Percentiles rank a stretch among this genome's conserved stretches.
phyloP scores from a whole-genome alignment of 2,888 invertebrate species.

The Sinelater perroti region DNA sequence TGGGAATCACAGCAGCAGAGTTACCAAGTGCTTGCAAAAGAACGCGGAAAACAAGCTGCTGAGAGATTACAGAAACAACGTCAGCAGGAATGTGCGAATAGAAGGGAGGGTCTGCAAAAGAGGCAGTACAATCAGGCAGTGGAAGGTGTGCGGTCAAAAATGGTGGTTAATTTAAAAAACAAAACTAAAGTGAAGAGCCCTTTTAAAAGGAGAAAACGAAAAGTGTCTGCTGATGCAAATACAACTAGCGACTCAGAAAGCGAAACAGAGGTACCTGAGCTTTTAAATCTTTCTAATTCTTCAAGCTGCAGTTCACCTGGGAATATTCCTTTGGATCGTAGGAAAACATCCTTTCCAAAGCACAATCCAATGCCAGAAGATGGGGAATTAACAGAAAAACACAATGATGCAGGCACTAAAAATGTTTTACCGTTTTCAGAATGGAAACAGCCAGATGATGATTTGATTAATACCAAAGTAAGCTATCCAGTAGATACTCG shows the following conservation, averaged over 20 bases:
- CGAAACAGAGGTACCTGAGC: constrained; percentile 18
- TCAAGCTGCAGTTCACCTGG: constrained; percentile 4
- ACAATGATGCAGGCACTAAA: too few relatives aligned
- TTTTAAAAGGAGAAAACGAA: constrained; percentile 40
- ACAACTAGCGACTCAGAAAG: constrained; percentile 24
- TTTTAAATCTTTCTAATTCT: constrained; percentile 15
- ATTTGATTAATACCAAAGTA: not conserved
- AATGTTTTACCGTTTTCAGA: too few relatives aligned
- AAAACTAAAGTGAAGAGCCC: constrained; percentile 40
- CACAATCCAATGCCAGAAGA: not conserved
- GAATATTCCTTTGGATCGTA: too few relatives aligned
- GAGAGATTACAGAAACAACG: constrained; percentile 55
- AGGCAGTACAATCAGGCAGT: constrained; percentile 58
- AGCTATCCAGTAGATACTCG: constrained; percentile 47
- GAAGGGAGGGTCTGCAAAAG: constrained; percentile 48
- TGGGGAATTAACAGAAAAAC: not conserved
- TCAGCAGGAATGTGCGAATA: constrained; percentile 45
- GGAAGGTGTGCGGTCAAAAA: constrained; percentile 61
- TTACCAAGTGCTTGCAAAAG: constrained; percentile 53
- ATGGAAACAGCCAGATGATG: not conserved
- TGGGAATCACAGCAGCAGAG: constrained; percentile 41
- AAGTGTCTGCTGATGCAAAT: constrained; percentile 35
- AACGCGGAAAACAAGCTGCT: constrained; percentile 59
- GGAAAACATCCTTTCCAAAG: too few relatives aligned
- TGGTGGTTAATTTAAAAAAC: constrained; percentile 55